A percentile compares a stretch with the other conserved stretches of the same genome.
Conservation (phyloP, 2,797 vertebrate species). For the Thripadectes ignobilis region DNA sequence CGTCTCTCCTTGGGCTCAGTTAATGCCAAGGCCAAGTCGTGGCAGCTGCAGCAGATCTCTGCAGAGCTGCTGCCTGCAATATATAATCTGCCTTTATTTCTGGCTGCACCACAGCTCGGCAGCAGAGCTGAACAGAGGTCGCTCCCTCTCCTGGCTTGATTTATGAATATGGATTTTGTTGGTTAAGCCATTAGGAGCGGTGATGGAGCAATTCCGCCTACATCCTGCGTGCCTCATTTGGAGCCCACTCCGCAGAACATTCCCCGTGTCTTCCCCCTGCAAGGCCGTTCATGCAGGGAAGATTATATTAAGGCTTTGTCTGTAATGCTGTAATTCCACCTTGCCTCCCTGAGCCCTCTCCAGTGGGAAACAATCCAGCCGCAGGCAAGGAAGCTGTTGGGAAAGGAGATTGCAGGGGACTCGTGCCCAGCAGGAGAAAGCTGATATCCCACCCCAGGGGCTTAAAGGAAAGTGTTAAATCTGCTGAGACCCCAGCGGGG, state of each 20-base stretch:
- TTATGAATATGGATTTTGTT: slow-evolving; percentile 41
- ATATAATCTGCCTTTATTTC: background rate
- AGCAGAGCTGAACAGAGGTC: background rate
- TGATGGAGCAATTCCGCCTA: background rate
- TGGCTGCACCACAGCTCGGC: background rate
- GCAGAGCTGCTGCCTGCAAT: background rate
- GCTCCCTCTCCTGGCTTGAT: background rate
- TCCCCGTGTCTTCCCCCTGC: background rate
- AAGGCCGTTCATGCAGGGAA: background rate
- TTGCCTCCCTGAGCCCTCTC: background rate
- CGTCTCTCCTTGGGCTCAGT: slow-evolving; percentile 31
- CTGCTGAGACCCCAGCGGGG: fast-evolving
- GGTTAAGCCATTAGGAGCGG: slow-evolving; percentile 44
- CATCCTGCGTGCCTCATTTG: slow-evolving; percentile 20
- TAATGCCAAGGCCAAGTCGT: slow-evolving; percentile 4
- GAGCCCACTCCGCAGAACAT: background rate
- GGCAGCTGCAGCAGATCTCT: slow-evolving; percentile 16
- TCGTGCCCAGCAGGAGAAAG: background rate
- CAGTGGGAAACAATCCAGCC: fast-evolving
- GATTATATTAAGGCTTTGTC: background rate
- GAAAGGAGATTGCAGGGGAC: background rate
- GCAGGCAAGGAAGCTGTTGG: background rate
- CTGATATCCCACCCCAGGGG: background rate
- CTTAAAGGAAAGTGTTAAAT: background rate
- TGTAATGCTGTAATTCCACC: background rate